phyloP scores from a whole-genome alignment of 2,113 vertebrate genomes.

The Phoxinus phoxinus region DNA sequence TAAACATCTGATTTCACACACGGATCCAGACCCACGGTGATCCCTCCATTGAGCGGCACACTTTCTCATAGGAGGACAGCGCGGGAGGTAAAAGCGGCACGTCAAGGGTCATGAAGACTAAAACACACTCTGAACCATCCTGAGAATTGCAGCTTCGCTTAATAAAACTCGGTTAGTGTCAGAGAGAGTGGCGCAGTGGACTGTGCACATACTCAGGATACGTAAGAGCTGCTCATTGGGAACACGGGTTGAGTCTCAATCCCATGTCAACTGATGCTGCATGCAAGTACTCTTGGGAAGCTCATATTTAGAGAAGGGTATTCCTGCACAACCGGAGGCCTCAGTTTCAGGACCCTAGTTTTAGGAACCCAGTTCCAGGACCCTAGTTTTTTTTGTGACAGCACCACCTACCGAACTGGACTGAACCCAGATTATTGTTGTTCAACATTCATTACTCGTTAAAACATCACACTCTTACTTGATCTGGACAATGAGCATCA shows the following conservation, averaged over 20 bases:
- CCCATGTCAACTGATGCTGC: background rate
- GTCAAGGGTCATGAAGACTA: background rate
- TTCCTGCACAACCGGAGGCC: no score
- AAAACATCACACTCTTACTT: no score
- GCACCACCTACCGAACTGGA: no score
- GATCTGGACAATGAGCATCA: no score
- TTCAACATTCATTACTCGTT: no score
- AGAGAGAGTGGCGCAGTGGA: background rate
- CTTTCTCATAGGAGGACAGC: constrained; percentile 38
- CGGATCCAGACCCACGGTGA: constrained; percentile 65
- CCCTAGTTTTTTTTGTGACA: no score
- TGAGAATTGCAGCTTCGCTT: background rate
- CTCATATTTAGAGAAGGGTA: no score
- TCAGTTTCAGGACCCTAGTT: no score
- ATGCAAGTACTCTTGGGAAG: background rate
- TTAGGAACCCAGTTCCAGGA: no score
- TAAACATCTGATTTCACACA: constrained; percentile 77
- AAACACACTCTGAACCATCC: constrained; percentile 45
- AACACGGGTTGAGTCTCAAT: background rate
- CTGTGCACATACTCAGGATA: background rate
- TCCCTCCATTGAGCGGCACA: constrained; percentile 64
- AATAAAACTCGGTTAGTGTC: background rate
- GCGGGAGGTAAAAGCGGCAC: background rate
- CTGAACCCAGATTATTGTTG: no score
- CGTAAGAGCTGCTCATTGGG: background rate